Evolutionary conservation across 2,113 vertebrate species (phyloP), one percentile per base, ranked within the genome.

Genomic region (Hippoglossus stenolepis): DNA sequence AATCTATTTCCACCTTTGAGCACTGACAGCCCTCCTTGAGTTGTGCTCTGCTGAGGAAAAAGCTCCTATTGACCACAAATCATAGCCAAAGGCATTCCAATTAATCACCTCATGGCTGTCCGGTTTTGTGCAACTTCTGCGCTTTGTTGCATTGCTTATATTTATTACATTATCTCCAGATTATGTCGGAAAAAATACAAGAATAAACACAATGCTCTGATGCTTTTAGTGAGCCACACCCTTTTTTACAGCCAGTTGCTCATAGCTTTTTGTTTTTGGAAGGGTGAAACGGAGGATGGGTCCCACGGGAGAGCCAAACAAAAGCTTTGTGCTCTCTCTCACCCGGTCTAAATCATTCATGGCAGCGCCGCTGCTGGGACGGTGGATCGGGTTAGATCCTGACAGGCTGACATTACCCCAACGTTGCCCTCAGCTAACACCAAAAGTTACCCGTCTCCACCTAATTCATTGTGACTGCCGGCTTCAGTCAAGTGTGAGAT

Each of bases 261-360:
- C 62, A 54, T 47, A 72, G 70, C 43, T 4, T 88, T 26, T 91
- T 80, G 78, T 70, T 82, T 84, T 64, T 60, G 77, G 57, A 58
- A 40, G 18, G 57, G 58, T 85, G 71, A 83, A 89, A 83, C 61
- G 80, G 79, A 89, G 84, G 75, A 77, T 72, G 65, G 40, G 49
- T 88, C 85, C 64, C 62, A 11, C 54, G 83, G 86, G 87, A 91
- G 68, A 70, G 45, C 12, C 65, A 78, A 89, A 90, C 76, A 90
- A 90, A 84, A 89, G 87, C 83, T 70, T 83, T 74, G 77, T 23
- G 11, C 72, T 68, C 24, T 15, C 43, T 71, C 68, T 65, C 68
- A 21, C 68, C 40, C 0, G 1, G 5, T 88, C 70, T 91, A 81
- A 91, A 93, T 88, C 77, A 91, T 91, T 89, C 66, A 91, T 90